phyloP scores from a whole-genome alignment of 2,797 vertebrate genomes.

The Pseudotriccus pelzelni region DNA sequence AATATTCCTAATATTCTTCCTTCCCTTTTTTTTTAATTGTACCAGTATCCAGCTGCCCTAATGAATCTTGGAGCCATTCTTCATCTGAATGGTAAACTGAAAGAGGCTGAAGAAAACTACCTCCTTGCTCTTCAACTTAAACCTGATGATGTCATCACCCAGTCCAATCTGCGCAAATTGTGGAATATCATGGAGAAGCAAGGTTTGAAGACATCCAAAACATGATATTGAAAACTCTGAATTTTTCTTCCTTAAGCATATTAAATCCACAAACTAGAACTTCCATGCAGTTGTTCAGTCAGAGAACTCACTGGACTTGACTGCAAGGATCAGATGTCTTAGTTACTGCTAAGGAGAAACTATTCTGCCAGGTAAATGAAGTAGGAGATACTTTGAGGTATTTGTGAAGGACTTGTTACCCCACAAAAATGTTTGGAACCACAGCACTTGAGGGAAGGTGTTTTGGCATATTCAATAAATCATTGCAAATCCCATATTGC shows the following conservation, averaged over 20 bases:
- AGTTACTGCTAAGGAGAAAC: conserved; percentile 62
- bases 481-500: conserved; percentile 28
- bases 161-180: conserved; percentile 96
- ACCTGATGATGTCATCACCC: conserved; percentile 95
- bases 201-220: conserved; percentile 88
- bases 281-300: conserved; percentile 11
- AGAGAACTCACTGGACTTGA: conserved; percentile 36
- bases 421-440: conserved; percentile 43
- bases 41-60: conserved; percentile 93
- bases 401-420: conserved; percentile 57
- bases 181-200: conserved; percentile 99
- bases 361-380: conserved; percentile 54
- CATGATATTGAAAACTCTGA: conserved; percentile 58
- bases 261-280: conserved; percentile 32
- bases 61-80: conserved; percentile 99
- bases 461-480: conserved; percentile 72
- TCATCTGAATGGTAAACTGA: conserved; percentile 95
- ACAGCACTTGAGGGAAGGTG: conserved; percentile 75
- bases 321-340: conserved; percentile 26
- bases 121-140: conserved; percentile 94
- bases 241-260: not conserved
- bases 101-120: conserved; percentile 95
- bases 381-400: conserved; percentile 46
- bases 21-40: not conserved
- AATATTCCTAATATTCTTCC: conserved; percentile 16